phyloP scores from a whole-genome alignment of 2,888 invertebrate species.

The Chesias legatella region DNA sequence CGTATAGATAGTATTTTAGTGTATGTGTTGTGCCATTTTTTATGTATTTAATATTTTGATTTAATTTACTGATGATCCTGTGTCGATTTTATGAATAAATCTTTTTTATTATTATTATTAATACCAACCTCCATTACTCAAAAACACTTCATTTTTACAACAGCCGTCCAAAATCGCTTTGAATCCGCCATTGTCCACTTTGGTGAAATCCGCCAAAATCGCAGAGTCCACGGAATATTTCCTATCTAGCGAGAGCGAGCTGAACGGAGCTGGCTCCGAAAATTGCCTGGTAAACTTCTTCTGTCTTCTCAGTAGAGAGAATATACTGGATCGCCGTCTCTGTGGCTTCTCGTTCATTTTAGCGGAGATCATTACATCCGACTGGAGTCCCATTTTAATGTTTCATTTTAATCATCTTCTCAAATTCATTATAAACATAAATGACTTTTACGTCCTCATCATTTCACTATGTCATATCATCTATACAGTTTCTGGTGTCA shows the following conservation, averaged over 20 bases:
- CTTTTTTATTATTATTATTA: background rate
- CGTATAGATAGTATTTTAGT: too few species aligned
- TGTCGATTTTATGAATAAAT: too few species aligned
- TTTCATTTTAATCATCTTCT: background rate
- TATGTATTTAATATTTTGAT: too few species aligned
- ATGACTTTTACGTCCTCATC: too few species aligned
- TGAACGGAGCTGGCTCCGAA: slow-evolving; percentile 51
- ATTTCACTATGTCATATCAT: too few species aligned
- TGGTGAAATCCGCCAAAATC: slow-evolving; percentile 51
- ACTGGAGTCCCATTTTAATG: slow-evolving; percentile 46
- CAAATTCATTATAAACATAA: too few species aligned
- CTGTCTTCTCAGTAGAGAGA: slow-evolving; percentile 54
- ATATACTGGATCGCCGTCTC: slow-evolving; percentile 60
- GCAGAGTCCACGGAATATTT: slow-evolving; percentile 66
- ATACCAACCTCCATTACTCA: slow-evolving; percentile 52
- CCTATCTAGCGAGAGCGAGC: slow-evolving; percentile 36
- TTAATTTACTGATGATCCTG: too few species aligned
- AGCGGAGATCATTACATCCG: slow-evolving; percentile 36
- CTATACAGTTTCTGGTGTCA: too few species aligned
- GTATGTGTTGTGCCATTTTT: too few species aligned
- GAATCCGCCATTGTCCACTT: slow-evolving; percentile 36
- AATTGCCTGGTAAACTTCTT: slow-evolving; percentile 59
- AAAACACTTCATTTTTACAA: slow-evolving; percentile 32
- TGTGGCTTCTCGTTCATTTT: slow-evolving; percentile 53
- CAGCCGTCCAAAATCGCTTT: slow-evolving; percentile 39